phyloP scores from a whole-genome alignment of 2,113 vertebrate species.

The Columbina picui region DNA sequence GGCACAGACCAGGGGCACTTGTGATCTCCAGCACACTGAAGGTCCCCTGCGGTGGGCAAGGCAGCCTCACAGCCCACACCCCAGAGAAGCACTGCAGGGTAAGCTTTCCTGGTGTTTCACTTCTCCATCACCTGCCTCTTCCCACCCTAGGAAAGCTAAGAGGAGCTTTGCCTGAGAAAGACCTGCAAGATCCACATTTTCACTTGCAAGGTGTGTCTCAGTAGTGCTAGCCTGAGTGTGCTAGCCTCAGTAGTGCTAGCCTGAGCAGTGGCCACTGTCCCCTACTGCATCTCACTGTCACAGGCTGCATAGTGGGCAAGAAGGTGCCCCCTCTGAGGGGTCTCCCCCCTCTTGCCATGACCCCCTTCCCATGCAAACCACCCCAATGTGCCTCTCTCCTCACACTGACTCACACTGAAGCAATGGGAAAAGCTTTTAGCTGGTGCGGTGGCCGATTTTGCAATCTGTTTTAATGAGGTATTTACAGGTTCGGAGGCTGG shows the following conservation, averaged over 20 bases:
- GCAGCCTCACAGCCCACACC: neutral
- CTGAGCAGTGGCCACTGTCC: neutral
- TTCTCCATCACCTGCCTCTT: neutral
- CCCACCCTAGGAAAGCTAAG: neutral
- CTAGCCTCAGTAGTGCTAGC: neutral
- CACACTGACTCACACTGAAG: neutral
- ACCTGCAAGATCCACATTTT: neutral
- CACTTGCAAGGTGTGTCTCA: neutral
- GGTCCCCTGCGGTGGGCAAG: rapidly evolving
- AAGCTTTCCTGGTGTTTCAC: neutral
- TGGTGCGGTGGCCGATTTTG: neutral
- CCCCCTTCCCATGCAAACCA: neutral
- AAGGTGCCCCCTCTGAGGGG: neutral
- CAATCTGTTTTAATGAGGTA: constrained; percentile 34
- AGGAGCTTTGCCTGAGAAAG: neutral
- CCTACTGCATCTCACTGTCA: neutral
- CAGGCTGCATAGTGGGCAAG: neutral
- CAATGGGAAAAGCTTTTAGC: neutral
- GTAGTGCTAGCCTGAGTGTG: neutral
- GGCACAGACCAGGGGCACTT: rapidly evolving
- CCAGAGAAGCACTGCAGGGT: neutral
- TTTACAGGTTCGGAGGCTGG: neutral
- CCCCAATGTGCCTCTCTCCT: neutral
- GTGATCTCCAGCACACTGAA: neutral
- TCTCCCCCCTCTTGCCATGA: neutral